Percentiles rank a stretch among this genome's conserved stretches.
These are phyloP conservation scores for Synanthedon formicaeformis DNA, from an alignment of 2,888 invertebrate species.

Conservation along the genomic window DNA sequence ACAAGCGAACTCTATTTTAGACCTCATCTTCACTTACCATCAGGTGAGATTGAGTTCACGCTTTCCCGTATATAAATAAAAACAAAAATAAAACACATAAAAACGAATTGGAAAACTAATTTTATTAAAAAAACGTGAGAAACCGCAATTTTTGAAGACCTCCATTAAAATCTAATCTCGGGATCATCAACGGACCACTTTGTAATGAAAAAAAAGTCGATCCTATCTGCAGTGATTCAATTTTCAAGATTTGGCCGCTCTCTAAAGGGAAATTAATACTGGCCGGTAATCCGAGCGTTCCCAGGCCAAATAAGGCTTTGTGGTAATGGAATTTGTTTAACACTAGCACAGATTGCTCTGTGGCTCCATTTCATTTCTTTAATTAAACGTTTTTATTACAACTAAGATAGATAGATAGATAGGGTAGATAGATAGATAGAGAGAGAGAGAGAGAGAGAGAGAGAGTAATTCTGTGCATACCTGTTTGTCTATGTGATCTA, in stretches of 20 bases:
- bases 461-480: too few relatives aligned
- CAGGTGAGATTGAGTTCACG: too few relatives aligned
- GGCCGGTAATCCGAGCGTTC: constrained; percentile 14
- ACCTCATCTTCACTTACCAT: too few relatives aligned
- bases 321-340: constrained; percentile 6
- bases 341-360: neutral
- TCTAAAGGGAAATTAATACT: constrained; percentile 28
- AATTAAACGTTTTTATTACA: too few relatives aligned
- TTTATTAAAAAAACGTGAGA: neutral
- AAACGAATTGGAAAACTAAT: neutral
- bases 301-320: constrained; percentile 10
- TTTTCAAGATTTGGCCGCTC: constrained; percentile 27
- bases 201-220: constrained; percentile 24
- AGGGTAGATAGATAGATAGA: too few relatives aligned
- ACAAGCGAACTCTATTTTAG: too few relatives aligned
- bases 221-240: constrained; percentile 33
- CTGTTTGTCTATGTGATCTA: too few relatives aligned
- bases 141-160: constrained; percentile 18
- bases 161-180: constrained; percentile 29
- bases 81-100: too few relatives aligned
- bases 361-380: too few relatives aligned
- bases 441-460: too few relatives aligned
- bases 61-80: too few relatives aligned
- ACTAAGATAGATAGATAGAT: too few relatives aligned
- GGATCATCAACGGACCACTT: neutral